Percentiles rank a stretch among this genome's conserved stretches.
Evolutionary conservation across 2,797 vertebrate genomes (phyloP).

Genomic region (Muscicapa comitata): DNA sequence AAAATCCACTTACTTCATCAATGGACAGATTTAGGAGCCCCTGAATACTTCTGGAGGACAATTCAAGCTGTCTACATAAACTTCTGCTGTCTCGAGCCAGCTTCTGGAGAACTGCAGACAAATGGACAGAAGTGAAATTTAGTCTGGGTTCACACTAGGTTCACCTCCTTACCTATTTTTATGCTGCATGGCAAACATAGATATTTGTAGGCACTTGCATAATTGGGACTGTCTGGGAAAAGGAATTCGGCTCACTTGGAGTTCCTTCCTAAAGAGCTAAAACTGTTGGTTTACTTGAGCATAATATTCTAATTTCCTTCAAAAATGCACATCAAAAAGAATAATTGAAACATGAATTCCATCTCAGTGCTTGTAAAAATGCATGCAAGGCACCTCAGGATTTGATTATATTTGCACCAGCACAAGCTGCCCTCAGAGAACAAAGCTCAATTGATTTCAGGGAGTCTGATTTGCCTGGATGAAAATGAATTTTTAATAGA

Average conservation of each 20-base stretch:
- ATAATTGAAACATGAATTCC: slow-evolving; percentile 5
- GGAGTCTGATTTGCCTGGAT: not conserved
- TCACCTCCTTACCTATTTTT: not conserved
- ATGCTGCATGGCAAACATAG: not conserved
- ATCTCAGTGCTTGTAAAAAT: slow-evolving; percentile 3
- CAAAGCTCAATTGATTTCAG: slow-evolving; percentile 24
- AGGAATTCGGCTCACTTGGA: not conserved
- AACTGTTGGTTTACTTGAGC: not conserved
- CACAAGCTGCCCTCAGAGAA: slow-evolving; percentile 14
- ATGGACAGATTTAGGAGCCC: not conserved
- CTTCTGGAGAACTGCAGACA: not conserved
- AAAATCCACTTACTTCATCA: not conserved
- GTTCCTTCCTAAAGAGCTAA: not conserved
- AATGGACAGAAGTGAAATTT: not conserved
- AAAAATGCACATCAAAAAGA: slow-evolving; percentile 26
- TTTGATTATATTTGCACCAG: not conserved
- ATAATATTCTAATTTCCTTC: slow-evolving; percentile 12
- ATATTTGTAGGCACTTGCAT: not conserved
- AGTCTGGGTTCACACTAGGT: not conserved
- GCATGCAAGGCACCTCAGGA: slow-evolving; percentile 2
- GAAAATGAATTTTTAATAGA: slow-evolving; percentile 49
- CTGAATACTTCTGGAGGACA: not conserved
- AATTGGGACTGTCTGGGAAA: not conserved
- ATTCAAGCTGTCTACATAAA: not conserved
- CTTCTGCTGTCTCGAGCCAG: not conserved